Evolutionary conservation across 2,113 vertebrate species (phyloP), one percentile per base, ranked within the genome.

Genomic region (Tetrax tetrax): DNA sequence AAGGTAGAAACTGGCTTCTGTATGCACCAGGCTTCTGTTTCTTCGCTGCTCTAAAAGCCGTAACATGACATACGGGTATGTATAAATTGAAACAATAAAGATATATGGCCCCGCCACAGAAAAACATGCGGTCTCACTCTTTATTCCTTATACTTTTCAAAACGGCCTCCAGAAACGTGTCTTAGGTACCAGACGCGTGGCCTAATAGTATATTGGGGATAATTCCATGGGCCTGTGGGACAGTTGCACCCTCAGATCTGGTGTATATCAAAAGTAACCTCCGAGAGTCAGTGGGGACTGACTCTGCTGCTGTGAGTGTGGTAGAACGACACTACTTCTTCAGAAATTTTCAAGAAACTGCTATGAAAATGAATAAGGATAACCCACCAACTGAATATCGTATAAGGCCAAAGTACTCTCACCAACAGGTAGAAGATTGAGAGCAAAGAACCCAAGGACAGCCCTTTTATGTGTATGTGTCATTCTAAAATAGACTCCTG

Each of bases 401-500:
- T 45, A 20, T 43, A 51, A 81, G 33, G 68, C 35, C 38, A 80
- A 93, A 87, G 60, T 10, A 68, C 12, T 83, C 23, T 28, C 19
- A 56, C 14, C 43, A 70, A 38, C 19, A 90, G 47, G n/a, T 47
- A 96, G 72, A 94, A 92, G 57, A 84, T 0, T 29, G 43, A 82
- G 38, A 79, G 68, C 38, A 68, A 82, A 66, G 51, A 91, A 92
- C 47, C 9, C 78, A 59, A 85, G 64, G 51, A 72, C 72, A 86
- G 33, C 35, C 70, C 81, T 93, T 92, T 37, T 65, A 66, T 89
- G 83, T 74, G 33, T 64, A 50, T 89, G 41, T 50, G 7, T 56
- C 43, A 41, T 71, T 87, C 35, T 88, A 91, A 96, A 94, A 93
- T 82, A 95, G 78, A 65, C 17, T 72, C 38, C 41, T 83, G 45